Evolutionary conservation across 2,797 vertebrate genomes (phyloP).

Genomic region (Melanotaenia maccullochi): DNA sequence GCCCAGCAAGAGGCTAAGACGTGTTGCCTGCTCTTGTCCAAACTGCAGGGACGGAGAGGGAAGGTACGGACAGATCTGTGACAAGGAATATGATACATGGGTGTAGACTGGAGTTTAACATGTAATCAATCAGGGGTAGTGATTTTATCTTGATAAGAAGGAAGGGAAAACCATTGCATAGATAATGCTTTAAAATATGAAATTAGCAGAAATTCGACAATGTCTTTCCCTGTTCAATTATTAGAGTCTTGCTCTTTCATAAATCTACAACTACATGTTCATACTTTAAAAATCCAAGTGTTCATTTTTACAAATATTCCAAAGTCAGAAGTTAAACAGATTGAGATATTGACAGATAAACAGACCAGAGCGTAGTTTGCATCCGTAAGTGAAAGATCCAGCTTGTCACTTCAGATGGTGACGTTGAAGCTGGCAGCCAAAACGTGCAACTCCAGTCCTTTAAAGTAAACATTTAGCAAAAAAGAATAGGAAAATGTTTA

Average conservation of each 20-base stretch:
- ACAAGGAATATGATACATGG: not conserved
- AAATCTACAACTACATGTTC: not conserved
- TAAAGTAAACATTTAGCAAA: no score
- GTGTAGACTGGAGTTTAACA: not conserved
- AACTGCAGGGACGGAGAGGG: conserved; percentile 99
- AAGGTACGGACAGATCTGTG: conserved; percentile 81
- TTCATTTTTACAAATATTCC: not conserved
- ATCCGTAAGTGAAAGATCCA: conserved; percentile 16
- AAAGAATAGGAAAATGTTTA: no score
- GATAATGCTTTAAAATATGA: no score
- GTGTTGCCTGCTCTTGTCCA: conserved; percentile 97
- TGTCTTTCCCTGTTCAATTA: no score
- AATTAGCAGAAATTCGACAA: no score
- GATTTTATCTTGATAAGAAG: not conserved
- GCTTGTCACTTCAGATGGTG: conserved; percentile 25
- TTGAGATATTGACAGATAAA: not conserved
- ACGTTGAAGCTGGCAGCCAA: conserved; percentile 3
- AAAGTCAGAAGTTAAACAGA: not conserved
- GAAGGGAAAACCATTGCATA: not conserved
- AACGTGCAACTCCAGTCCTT: not conserved
- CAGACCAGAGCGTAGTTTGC: conserved; percentile 5
- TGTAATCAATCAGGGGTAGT: not conserved
- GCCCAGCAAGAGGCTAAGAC: conserved; percentile 94
- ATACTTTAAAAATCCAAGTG: not conserved
- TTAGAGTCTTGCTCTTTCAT: not conserved